Conservation (phyloP, 2,113 vertebrate genomes). For the Enhydra lutris region DNA sequence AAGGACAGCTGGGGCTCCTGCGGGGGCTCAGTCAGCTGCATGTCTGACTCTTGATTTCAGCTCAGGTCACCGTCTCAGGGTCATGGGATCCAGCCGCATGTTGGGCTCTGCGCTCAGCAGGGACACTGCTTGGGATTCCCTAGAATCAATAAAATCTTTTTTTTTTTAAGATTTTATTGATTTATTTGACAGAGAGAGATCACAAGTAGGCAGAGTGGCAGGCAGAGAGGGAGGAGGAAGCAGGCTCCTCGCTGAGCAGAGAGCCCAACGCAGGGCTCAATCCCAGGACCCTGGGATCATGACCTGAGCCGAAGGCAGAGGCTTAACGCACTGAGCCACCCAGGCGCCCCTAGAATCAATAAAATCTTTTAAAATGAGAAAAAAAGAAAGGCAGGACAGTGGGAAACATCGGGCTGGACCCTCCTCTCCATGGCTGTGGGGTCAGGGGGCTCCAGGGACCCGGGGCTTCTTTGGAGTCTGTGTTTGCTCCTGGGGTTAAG, state of each 20-base stretch:
- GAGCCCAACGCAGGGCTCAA: no score
- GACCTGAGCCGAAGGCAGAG: no score
- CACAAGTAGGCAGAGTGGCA: no score
- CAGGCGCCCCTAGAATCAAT: background rate
- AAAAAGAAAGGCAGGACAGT: background rate
- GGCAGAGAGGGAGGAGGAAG: no score
- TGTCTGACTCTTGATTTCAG: background rate
- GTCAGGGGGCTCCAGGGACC: background rate
- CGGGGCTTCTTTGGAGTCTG: background rate
- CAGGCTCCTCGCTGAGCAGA: no score
- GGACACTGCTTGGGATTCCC: background rate
- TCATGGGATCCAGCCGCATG: background rate
- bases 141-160: background rate
- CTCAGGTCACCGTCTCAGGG: background rate
- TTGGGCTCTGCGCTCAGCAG: background rate
- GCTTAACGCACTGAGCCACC: no score
- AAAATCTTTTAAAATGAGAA: background rate
- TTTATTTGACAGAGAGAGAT: no score
- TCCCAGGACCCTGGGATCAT: no score
- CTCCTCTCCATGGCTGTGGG: background rate
- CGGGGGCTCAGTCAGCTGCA: background rate
- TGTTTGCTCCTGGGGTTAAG: fast-evolving
- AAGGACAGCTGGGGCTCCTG: fast-evolving
- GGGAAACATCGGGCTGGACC: background rate
- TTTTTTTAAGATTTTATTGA: no score